Evolutionary conservation across 2,797 vertebrate genomes (phyloP), one percentile per base, ranked within the genome.

Genomic region (Leptodactylus fallax): DNA sequence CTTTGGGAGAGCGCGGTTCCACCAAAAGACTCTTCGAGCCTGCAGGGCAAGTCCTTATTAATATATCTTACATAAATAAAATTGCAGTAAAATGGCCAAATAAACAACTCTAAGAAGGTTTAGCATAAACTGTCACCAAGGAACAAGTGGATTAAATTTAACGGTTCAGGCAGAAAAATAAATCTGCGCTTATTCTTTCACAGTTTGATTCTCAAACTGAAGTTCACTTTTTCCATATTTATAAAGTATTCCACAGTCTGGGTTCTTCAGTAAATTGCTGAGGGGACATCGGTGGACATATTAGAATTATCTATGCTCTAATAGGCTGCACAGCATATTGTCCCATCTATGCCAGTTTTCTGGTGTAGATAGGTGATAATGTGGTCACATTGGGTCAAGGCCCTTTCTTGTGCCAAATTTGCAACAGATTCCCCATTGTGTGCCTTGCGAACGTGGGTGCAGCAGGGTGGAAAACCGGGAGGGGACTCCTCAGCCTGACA

Each of bases 101-200:
- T 47, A 85, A 71, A 83, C 81, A 72, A 77, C 56, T 85, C 11
- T 77, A 85, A 85, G 53, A 53, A 76, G 83, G 58, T 85, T 85
- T 85, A 63, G 83, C 69, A 76, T 61, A 84, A 74, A 84, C 82
- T 84, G 82, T 74, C 82, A 84, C 83, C 80, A 76, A 76, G 69
- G 69, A 84, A 84, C 53, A 84, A 74, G 83, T 84, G 71, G 83
- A 84, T 84, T 84, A 74, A 45, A 84, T 84, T 60, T 84, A 74
- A 84, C 27, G 55, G 83, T 84, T 84, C 69, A 84, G 83, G 83
- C 83, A 84, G 53, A 74, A 76, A 61, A 84, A 84, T 74, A 84
- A 84, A 84, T 84, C 83, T 76, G 55, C n/a, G 55, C 69, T 74
- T 61, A 47, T 74, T 58, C 83, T 61, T 84, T 84, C 83, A 84